These are phyloP conservation scores for Sebastes oblongus DNA, from an alignment of 2,797 vertebrate genomes.

Conservation along the genomic window DNA sequence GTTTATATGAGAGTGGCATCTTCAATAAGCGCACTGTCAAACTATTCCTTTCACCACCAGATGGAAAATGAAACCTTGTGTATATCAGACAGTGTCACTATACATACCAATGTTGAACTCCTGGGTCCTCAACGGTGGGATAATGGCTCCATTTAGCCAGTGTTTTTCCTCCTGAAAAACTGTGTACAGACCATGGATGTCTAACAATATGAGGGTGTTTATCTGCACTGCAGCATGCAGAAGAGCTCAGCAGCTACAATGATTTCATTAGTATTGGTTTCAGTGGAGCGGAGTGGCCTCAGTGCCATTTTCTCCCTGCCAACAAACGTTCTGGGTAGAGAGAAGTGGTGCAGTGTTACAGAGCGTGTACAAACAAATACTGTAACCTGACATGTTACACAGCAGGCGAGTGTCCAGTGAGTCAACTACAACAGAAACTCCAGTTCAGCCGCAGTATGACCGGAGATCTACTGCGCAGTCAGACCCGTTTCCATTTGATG, in stretches of 20 bases:
- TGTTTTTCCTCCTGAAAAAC: not conserved
- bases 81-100: not conserved
- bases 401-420: not conserved
- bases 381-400: not conserved
- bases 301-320: conserved; percentile 21
- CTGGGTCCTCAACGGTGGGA: not conserved
- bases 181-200: not conserved
- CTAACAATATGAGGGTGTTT: conserved; percentile 7
- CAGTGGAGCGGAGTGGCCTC: conserved; percentile 1
- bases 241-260: conserved; percentile 10
- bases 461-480: not conserved
- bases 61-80: not conserved
- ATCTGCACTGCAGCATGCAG: conserved; percentile 44
- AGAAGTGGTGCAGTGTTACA: conserved; percentile 36
- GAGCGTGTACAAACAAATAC: conserved; percentile 26
- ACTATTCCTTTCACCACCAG: not conserved
- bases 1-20: not conserved
- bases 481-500: not conserved
- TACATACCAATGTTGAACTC: not conserved
- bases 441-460: not conserved
- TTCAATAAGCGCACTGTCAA: not conserved
- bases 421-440: not conserved
- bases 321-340: conserved; percentile 15
- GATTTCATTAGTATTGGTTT: conserved; percentile 55
- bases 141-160: not conserved